Percentiles rank a stretch among this genome's conserved stretches.
These are phyloP conservation scores for Gila robusta DNA, from an alignment of 2,797 vertebrate species.

Conservation along the genomic window DNA sequence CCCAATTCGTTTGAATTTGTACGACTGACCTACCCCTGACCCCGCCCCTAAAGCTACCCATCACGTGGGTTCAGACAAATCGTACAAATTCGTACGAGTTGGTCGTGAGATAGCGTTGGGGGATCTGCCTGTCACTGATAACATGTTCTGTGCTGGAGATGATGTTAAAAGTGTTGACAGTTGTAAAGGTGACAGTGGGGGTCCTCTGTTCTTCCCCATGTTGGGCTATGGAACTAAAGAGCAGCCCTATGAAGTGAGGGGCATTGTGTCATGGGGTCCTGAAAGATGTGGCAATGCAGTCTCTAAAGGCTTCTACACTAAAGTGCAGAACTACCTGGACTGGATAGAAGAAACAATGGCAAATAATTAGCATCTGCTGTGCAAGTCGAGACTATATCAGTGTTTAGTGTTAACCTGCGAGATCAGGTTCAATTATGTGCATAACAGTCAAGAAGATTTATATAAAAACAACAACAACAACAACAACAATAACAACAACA, in stretches of 20 bases:
- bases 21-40: too few species aligned
- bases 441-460: neutral
- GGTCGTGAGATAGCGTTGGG: too few species aligned
- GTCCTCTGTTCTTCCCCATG: constrained; percentile 40
- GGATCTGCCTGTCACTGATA: constrained; percentile 48
- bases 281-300: constrained; percentile 49
- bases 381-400: neutral
- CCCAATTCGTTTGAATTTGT: too few species aligned
- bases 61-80: too few species aligned
- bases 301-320: constrained; percentile 42
- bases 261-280: constrained; percentile 67
- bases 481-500: too few species aligned
- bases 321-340: constrained; percentile 30
- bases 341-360: constrained; percentile 25
- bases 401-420: neutral
- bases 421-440: neutral
- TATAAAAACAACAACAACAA: too few species aligned
- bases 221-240: constrained; percentile 5
- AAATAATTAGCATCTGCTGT: neutral
- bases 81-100: too few species aligned
- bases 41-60: too few species aligned
- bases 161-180: constrained; percentile 54
- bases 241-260: constrained; percentile 47
- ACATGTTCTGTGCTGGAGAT: constrained; percentile 69
- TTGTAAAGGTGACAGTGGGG: constrained; percentile 65